Conservation (phyloP, 2,797 vertebrate genomes). For the Oreochromis mossambicus region DNA sequence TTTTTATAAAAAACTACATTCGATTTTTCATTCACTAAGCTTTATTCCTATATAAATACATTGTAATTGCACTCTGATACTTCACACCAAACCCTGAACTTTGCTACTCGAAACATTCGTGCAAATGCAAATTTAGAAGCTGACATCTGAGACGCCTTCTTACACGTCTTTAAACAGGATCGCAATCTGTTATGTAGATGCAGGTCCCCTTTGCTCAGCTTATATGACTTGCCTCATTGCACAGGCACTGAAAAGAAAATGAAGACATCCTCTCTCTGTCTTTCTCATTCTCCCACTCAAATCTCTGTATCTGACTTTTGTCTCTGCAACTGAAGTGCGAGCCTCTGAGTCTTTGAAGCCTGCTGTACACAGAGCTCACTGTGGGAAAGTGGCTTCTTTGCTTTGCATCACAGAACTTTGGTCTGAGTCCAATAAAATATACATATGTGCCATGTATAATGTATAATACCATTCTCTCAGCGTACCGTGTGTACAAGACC, state of each 20-base stretch:
- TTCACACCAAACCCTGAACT: background rate
- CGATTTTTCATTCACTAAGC: background rate
- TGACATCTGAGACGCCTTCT: background rate
- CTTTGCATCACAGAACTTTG: slow-evolving; percentile 17
- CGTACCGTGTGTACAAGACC: background rate
- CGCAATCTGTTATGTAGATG: background rate
- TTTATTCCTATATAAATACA: background rate
- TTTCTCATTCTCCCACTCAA: slow-evolving; percentile 41
- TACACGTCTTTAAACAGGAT: background rate
- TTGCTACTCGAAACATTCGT: too few relatives aligned
- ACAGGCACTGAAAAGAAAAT: background rate
- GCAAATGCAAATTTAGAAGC: background rate
- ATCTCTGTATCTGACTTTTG: slow-evolving; percentile 17
- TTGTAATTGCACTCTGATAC: accelerated
- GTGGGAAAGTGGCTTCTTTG: slow-evolving; percentile 1
- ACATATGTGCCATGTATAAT: slow-evolving; percentile 2
- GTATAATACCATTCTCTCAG: background rate
- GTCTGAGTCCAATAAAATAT: slow-evolving; percentile 38
- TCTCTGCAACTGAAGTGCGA: slow-evolving; percentile 10
- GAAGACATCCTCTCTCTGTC: slow-evolving; percentile 12
- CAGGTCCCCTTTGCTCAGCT: background rate
- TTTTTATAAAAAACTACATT: background rate
- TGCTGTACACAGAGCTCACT: background rate
- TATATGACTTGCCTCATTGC: background rate
- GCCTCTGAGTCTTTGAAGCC: slow-evolving; percentile 41